These are phyloP conservation scores for Smutsia gigantea DNA, from an alignment of 2,797 vertebrate genomes.

Conservation along the genomic window DNA sequence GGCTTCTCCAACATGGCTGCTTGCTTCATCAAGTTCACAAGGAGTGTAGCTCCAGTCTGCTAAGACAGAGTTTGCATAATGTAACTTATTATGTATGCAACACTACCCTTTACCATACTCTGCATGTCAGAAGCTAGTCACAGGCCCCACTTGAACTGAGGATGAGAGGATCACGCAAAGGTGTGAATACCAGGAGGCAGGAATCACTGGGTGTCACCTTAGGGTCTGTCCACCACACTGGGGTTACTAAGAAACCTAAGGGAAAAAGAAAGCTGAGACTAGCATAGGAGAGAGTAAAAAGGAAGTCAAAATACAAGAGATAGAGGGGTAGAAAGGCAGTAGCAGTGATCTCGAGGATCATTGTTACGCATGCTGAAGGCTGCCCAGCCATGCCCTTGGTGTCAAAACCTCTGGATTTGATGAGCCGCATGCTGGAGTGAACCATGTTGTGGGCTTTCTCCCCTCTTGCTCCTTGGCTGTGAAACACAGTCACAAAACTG, in stretches of 20 bases:
- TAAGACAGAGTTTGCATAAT: neutral
- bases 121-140: neutral
- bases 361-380: neutral
- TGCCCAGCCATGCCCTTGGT: neutral
- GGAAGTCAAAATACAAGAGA: neutral
- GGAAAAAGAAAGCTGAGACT: neutral
- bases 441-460: neutral
- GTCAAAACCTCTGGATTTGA: neutral
- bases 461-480: neutral
- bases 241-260: constrained; percentile 7
- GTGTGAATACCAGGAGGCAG: neutral
- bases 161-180: neutral
- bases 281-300: neutral
- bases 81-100: neutral
- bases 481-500: neutral
- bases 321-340: neutral
- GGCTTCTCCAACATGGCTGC: neutral
- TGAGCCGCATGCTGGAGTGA: neutral
- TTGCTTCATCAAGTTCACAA: neutral
- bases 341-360: neutral
- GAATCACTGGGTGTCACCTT: neutral
- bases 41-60: neutral
- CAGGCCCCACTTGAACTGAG: neutral
- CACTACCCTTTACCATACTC: neutral
- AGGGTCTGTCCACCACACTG: neutral